Base-by-base conservation (phyloP, 2,888 invertebrate genomes). In the Arrhopalites spinosus region DNA sequence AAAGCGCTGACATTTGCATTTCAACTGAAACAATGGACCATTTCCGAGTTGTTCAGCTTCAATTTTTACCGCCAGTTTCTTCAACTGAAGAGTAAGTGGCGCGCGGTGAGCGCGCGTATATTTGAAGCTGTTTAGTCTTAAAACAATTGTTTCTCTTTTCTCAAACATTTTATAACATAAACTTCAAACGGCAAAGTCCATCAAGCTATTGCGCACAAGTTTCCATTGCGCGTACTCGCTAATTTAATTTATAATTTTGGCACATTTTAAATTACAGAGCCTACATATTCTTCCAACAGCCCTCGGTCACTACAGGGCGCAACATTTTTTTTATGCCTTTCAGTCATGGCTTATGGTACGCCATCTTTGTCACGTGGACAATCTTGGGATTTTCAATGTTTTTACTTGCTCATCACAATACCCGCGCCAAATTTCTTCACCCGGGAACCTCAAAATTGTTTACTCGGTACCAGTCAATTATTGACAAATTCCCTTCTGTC, bases 261-360 rank as follows among this genome's bases (percentile, higher is more conserved):
- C n/a, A n/a, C n/a, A n/a, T n/a, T n/a, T n/a, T n/a, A n/a, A n/a
- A n/a, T n/a, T n/a, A n/a, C n/a, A 73, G 74, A 8, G 56, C 67
- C 7, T 68, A 25, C 68, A 25, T 64, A 0, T 74, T 74, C 43
- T 74, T 74, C 27, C 74, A 56, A 2, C 74, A 74, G 20, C 74
- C 74, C 0, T 61, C 68, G 13, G 59, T 68, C n/a, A 47, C 61
- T n/a, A 17, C 74, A 0, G 74, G 68, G 8, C 30, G 74, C 20
- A 74, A 74, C 25, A 68, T 74, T 29, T 74, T 74, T 20, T 61
- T 36, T 11, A 74, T 74, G 67, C 74, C 74, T 5, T 74, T 74
- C 29, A 13, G 29, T 25, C 5, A 2, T 2, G 1, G n/a, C 1
- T 45, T 74, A 11, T 74, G 74, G 74, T 61, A 47, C n/a, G 23